Evolutionary conservation across 2,888 invertebrate species (phyloP).

Genomic region (Idaea straminata): DNA sequence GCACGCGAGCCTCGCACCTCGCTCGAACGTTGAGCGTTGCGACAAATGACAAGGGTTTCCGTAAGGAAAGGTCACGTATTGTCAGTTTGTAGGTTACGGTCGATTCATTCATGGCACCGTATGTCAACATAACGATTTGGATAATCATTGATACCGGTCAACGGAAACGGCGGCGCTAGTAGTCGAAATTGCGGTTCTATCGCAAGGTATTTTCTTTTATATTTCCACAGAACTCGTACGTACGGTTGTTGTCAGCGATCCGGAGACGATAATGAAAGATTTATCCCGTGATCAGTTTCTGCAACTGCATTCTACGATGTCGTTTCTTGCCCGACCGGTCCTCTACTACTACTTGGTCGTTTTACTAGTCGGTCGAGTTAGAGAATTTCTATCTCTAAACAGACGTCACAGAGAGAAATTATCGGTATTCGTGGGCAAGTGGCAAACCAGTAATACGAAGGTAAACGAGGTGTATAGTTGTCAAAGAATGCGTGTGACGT

Average conservation of each 20-base stretch:
- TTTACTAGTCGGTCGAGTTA: constrained; percentile 22
- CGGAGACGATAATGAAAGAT: constrained; percentile 9
- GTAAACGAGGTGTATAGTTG: constrained; percentile 54
- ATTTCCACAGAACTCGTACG: background rate
- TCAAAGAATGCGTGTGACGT: constrained; percentile 64
- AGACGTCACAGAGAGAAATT: constrained; percentile 29
- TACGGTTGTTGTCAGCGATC: background rate
- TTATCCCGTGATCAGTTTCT: constrained; percentile 26
- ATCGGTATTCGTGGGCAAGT: constrained; percentile 33
- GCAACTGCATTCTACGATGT: constrained; percentile 26
- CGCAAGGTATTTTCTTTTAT: background rate
- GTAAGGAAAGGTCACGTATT: constrained; percentile 16
- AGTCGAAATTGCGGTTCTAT: background rate
- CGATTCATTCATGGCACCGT: constrained; percentile 18
- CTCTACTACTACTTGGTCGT: constrained; percentile 24
- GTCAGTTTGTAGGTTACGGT: constrained; percentile 17
- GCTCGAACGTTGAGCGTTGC: constrained; percentile 15
- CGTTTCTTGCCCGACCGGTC: constrained; percentile 29
- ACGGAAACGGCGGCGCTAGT: background rate
- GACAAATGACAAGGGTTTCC: constrained; percentile 20
- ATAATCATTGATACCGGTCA: background rate
- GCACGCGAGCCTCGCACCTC: background rate
- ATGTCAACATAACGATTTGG: constrained; percentile 2
- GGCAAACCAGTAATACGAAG: constrained; percentile 38
- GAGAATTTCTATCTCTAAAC: constrained; percentile 30